Conservation (phyloP, 1,140 invertebrate genomes). For the Cherax quadricarinatus region DNA sequence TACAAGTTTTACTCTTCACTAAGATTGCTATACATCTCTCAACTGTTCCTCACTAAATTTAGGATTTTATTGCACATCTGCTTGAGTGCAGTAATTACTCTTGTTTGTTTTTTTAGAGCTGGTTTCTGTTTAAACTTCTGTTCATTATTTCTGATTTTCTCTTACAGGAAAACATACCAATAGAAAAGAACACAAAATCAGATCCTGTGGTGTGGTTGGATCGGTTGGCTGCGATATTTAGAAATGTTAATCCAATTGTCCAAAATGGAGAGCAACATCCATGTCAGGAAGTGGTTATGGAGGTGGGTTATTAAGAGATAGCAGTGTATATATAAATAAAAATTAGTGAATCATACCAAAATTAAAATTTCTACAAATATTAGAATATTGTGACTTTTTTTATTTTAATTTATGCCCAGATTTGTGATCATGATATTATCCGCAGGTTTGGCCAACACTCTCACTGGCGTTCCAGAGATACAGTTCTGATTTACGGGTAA, state of each 20-base stretch:
- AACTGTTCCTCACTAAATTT: no score
- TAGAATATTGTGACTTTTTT: no score
- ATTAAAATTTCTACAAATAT: no score
- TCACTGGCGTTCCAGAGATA: conserved; percentile 87
- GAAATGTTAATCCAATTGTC: conserved; percentile 84
- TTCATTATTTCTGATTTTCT: neutral
- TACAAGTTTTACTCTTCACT: no score
- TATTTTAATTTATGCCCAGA: no score
- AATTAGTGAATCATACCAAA: no score
- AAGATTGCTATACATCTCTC: no score
- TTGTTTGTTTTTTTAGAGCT: no score
- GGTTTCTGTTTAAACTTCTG: neutral
- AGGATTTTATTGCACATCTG: neutral
- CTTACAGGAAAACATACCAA: conserved; percentile 58
- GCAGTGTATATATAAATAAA: no score
- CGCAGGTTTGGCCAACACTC: conserved; percentile 88
- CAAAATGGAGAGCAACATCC: conserved; percentile 84
- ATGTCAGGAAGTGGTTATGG: conserved; percentile 86
- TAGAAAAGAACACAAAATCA: conserved; percentile 78
- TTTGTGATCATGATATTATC: conserved; percentile 9
- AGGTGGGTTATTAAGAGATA: conserved; percentile 43
- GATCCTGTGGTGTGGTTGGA: conserved; percentile 97
- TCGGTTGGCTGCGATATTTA: conserved; percentile 92
- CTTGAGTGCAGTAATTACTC: no score
- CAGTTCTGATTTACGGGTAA: conserved; percentile 88